These are phyloP conservation scores for Nasonia giraulti DNA, from an alignment of 1,140 invertebrate species.

Conservation along the genomic window DNA sequence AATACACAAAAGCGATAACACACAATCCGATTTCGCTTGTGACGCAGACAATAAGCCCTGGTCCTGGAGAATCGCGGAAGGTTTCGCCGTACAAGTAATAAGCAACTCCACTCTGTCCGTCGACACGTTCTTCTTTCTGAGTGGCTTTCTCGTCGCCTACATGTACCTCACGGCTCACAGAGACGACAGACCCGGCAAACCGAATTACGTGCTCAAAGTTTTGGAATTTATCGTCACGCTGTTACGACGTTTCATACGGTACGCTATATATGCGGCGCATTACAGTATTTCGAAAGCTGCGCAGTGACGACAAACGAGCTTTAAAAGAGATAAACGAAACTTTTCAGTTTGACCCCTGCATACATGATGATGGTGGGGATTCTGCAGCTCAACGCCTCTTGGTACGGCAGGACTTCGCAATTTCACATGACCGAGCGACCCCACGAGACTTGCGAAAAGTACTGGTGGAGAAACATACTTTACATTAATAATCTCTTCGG, in stretches of 20 bases:
- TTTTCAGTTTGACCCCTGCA: conserved; percentile 64
- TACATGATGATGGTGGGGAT: conserved; percentile 75
- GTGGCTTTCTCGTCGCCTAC: conserved; percentile 72
- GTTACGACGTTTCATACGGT: conserved; percentile 72
- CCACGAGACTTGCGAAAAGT: conserved; percentile 74
- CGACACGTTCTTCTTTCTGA: conserved; percentile 74
- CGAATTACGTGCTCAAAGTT: conserved; percentile 59
- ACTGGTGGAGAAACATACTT: conserved; percentile 80
- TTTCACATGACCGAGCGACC: conserved; percentile 73
- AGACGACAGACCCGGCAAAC: conserved; percentile 53
- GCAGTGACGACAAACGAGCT: background rate
- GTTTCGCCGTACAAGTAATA: conserved; percentile 65
- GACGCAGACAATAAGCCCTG: conserved; percentile 64
- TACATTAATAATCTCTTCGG: conserved; percentile 79
- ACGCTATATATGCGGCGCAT: conserved; percentile 43
- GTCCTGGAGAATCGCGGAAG: conserved; percentile 62
- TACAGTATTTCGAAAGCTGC: background rate
- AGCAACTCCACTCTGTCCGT: conserved; percentile 71
- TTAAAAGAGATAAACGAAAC: background rate
- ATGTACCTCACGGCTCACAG: conserved; percentile 65
- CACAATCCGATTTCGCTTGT: background rate
- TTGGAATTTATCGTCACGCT: conserved; percentile 48
- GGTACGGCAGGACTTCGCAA: conserved; percentile 71
- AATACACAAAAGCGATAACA: too few species aligned
- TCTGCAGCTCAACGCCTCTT: conserved; percentile 72